These are phyloP conservation scores for Penaeus chinensis DNA, from an alignment of 1,140 invertebrate genomes.

Conservation along the genomic window DNA sequence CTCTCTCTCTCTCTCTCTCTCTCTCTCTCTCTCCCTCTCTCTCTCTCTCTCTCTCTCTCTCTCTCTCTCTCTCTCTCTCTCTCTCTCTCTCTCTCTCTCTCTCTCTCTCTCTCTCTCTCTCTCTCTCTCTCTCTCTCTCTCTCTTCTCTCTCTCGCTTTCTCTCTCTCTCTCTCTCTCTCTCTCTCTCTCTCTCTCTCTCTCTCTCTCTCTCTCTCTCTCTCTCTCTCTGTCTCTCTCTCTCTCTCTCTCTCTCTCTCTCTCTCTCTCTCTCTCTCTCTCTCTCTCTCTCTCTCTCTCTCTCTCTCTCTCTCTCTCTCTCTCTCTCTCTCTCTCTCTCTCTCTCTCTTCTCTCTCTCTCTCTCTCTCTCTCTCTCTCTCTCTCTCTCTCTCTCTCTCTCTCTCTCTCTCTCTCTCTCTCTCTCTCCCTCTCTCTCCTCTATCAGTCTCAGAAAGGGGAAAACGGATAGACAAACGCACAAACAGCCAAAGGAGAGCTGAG, in stretches of 20 bases:
- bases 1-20: background rate
- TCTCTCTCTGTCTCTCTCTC: background rate
- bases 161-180: background rate
- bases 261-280: constrained; percentile 1
- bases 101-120: too few species aligned
- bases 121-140: too few species aligned
- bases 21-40: background rate
- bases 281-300: background rate
- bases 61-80: constrained; percentile 5
- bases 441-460: too few species aligned
- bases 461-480: too few species aligned
- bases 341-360: background rate
- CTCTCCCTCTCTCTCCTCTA: too few species aligned
- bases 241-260: background rate
- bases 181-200: background rate
- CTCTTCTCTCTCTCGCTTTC: too few species aligned
- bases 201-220: background rate
- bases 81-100: background rate
- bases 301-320: background rate
- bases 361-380: background rate
- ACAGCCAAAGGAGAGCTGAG: too few species aligned
- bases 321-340: background rate
- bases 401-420: too few species aligned
- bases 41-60: background rate
- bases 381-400: too few species aligned